A percentile compares a stretch with the other conserved stretches of the same genome.
Conservation (phyloP, 2,888 invertebrate species). For the Tanypteryx hageni region DNA sequence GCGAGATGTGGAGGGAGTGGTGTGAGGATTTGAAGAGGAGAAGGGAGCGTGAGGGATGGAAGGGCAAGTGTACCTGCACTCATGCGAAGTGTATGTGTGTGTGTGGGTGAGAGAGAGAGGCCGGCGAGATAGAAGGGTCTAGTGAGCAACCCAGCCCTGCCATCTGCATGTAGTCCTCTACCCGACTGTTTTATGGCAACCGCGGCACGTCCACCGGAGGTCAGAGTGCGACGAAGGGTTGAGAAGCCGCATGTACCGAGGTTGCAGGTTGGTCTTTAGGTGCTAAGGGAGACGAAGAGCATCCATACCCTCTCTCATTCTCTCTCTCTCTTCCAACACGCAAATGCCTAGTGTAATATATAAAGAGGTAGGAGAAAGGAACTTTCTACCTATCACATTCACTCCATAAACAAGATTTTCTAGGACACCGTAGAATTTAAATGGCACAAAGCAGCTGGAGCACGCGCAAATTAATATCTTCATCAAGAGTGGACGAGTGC, state of each 20-base stretch:
- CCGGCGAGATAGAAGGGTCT: not conserved
- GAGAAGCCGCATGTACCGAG: not conserved
- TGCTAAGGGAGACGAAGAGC: not conserved
- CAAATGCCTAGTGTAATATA: too few species aligned
- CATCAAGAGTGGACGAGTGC: too few species aligned
- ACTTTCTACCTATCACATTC: not conserved
- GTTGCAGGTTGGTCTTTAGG: not conserved
- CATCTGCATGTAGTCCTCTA: constrained; percentile 25
- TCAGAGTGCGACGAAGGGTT: not conserved
- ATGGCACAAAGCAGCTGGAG: too few species aligned
- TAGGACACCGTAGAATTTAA: too few species aligned
- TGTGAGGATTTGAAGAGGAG: not conserved
- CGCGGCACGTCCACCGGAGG: constrained; percentile 41
- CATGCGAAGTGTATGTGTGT: not conserved
- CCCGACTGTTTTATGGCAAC: constrained; percentile 32
- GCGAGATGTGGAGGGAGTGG: not conserved
- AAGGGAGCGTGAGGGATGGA: not conserved
- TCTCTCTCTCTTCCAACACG: too few species aligned
- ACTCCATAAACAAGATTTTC: not conserved
- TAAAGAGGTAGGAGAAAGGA: not conserved
- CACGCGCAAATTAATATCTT: too few species aligned
- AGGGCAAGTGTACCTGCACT: not conserved
- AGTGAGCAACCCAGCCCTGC: not conserved
- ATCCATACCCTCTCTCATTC: not conserved
- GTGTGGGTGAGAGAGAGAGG: not conserved